A percentile compares a stretch with the other conserved stretches of the same genome.
phyloP scores from a whole-genome alignment of 2,888 invertebrate species.

The Lasius platythorax region DNA sequence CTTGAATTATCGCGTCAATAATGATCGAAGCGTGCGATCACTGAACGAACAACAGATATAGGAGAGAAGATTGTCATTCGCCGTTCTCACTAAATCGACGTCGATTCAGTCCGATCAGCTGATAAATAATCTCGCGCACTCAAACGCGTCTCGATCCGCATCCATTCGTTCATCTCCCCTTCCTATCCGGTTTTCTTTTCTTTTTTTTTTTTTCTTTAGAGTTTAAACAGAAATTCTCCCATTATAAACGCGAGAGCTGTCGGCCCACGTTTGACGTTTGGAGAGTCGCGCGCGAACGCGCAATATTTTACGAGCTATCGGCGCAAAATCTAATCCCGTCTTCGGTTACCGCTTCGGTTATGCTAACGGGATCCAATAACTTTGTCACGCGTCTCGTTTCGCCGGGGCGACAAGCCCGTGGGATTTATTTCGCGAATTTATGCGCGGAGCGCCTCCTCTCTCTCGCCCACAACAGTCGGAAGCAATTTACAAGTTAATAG shows the following conservation, averaged over 20 bases:
- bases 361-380: slow-evolving; percentile 61
- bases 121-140: not conserved
- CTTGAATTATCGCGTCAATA: slow-evolving; percentile 59
- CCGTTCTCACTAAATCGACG: slow-evolving; percentile 2
- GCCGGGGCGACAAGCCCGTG: slow-evolving; percentile 63
- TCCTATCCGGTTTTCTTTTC: not conserved
- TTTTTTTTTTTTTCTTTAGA: not conserved
- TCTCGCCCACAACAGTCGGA: slow-evolving; percentile 81
- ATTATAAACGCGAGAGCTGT: not conserved
- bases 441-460: slow-evolving; percentile 62
- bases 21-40: slow-evolving; percentile 55
- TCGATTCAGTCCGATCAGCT: not conserved
- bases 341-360: slow-evolving; percentile 55
- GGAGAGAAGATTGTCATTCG: slow-evolving; percentile 19
- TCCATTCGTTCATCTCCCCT: not conserved
- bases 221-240: not conserved
- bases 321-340: slow-evolving; percentile 75
- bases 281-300: slow-evolving; percentile 28
- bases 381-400: slow-evolving; percentile 68
- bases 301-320: slow-evolving; percentile 83
- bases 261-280: not conserved
- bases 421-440: slow-evolving; percentile 75
- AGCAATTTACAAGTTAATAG: slow-evolving; percentile 86
- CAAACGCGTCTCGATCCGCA: not conserved
- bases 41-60: not conserved